Conservation (phyloP, 2,888 invertebrate species). For the Volucella inflata region DNA sequence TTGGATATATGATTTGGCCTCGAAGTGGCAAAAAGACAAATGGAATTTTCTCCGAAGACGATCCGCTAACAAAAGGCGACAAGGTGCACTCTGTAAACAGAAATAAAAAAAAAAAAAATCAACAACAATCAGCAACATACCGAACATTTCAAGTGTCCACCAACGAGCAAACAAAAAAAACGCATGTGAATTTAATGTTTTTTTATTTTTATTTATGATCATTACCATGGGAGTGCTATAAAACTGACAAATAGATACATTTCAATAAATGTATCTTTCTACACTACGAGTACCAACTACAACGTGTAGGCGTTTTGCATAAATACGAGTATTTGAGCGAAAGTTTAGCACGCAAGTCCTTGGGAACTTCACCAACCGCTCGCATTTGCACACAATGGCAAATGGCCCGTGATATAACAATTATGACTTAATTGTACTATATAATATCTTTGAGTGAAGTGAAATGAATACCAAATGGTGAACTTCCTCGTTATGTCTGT, state of each 20-base stretch:
- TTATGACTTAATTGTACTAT: slow-evolving; percentile 58
- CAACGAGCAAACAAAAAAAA: slow-evolving; percentile 42
- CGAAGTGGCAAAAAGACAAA: slow-evolving; percentile 93
- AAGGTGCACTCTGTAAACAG: slow-evolving; percentile 89
- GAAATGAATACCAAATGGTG: slow-evolving; percentile 20
- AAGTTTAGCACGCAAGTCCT: slow-evolving; percentile 57
- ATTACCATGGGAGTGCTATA: slow-evolving; percentile 66
- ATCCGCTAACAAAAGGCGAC: slow-evolving; percentile 90
- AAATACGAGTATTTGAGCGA: slow-evolving; percentile 65
- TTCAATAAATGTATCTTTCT: slow-evolving; percentile 25
- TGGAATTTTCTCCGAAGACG: slow-evolving; percentile 91
- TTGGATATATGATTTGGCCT: slow-evolving; percentile 94
- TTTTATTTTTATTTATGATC: slow-evolving; percentile 31
- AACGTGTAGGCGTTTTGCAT: slow-evolving; percentile 26
- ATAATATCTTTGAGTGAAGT: background rate
- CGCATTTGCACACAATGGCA: slow-evolving; percentile 50
- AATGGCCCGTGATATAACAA: slow-evolving; percentile 46
- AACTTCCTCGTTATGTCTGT: slow-evolving; percentile 16
- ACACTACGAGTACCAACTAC: background rate
- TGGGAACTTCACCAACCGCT: slow-evolving; percentile 18
- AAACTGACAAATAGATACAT: slow-evolving; percentile 56
- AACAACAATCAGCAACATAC: slow-evolving; percentile 21
- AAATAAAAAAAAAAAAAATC: slow-evolving; percentile 74
- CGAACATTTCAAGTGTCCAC: slow-evolving; percentile 33
- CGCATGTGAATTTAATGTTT: slow-evolving; percentile 28